Evolutionary conservation across 2,888 invertebrate genomes (phyloP).

Genomic region (Spilarctia lutea): DNA sequence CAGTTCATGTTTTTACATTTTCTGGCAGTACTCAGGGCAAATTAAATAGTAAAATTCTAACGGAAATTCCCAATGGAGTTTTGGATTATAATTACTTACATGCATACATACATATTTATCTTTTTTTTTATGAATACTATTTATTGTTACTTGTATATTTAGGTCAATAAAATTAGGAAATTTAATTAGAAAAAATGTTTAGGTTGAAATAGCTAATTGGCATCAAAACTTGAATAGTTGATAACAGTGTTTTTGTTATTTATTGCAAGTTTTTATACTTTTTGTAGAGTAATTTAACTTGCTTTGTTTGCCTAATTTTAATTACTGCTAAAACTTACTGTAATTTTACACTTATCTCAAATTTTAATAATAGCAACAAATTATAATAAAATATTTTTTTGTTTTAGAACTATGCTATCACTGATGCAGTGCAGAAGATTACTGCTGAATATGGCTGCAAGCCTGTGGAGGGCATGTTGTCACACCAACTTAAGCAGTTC

Average conservation of each 20-base stretch:
- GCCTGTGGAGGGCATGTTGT: slow-evolving; percentile 98
- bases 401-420: slow-evolving; percentile 94
- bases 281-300: background rate
- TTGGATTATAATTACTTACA: slow-evolving; percentile 68
- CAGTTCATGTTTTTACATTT: slow-evolving; percentile 53
- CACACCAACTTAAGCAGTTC: slow-evolving; percentile 98
- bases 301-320: background rate
- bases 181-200: background rate
- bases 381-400: slow-evolving; percentile 9
- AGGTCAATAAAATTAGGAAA: too few relatives aligned
- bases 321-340: background rate
- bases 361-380: background rate
- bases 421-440: slow-evolving; percentile 96
- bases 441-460: slow-evolving; percentile 98
- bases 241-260: background rate
- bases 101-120: background rate
- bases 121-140: background rate
- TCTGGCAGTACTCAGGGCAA: slow-evolving; percentile 75
- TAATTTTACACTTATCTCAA: background rate
- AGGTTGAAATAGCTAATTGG: too few relatives aligned
- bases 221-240: background rate
- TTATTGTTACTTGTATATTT: too few relatives aligned
- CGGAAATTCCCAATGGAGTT: slow-evolving; percentile 57
- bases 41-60: slow-evolving; percentile 61
- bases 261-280: background rate